Evolutionary conservation across 2,797 vertebrate species (phyloP), one percentile per base, ranked within the genome.

Genomic region (Strix occidentalis): DNA sequence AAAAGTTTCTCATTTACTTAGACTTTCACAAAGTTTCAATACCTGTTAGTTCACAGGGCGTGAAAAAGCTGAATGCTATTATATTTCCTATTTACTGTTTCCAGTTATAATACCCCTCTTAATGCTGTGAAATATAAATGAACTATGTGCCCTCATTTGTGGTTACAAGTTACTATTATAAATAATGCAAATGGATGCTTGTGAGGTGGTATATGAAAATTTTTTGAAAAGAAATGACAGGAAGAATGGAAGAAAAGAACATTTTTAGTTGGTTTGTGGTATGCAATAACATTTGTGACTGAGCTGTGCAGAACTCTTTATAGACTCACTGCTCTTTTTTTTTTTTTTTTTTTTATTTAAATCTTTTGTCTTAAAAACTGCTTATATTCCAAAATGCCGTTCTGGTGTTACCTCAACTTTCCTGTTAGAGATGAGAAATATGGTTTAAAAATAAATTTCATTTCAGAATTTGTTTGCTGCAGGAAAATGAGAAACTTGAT

Each of bases 91-190:
- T 96, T 97, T 97, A 89, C 94, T 93, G 48, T 69, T 95, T 37
- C 35, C 60, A 78, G 74, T 95, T 91, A 68, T 87, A 94, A 94
- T 87, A 61, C 56, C 26, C 45, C 85, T 93, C 71, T 95, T 97
- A 96, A 96, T 94, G 89, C 95, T 96, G 87, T 93, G 93, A 95
- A 97, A 93, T 93, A 93, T 25, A 91, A 94, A 83, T 94, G 87
- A 96, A 91, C 94, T 92, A 79, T 85, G 82, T 83, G 65, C n/a
- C 65, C 64, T 93, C 51, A 33, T 87, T 94, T 92, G 70, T 84
- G 88, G 64, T 50, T 85, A 71, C 69, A 84, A 93, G 75, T 87
- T 79, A 56, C 71, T 72, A 11, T 84, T 85, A 84, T 90, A 84
- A 96, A 90, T 96, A 85, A 95, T 54, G 45, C 69, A 97, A 45